A percentile compares a stretch with the other conserved stretches of the same genome.
These are phyloP conservation scores for Musca vetustissima DNA, from an alignment of 1,140 invertebrate species.

Conservation along the genomic window DNA sequence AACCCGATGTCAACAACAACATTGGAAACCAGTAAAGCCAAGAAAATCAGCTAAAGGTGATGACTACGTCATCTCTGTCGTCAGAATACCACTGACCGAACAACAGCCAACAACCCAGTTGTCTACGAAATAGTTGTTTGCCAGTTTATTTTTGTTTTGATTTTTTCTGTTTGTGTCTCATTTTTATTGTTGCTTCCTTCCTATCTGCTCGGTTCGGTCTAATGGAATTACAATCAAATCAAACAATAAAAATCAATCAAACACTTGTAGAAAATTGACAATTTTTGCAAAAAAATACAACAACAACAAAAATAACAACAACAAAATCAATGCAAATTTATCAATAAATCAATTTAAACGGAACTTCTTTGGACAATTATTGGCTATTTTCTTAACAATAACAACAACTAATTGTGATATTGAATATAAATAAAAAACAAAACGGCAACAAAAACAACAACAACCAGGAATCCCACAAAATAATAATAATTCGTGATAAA, in stretches of 20 bases:
- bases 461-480: background rate
- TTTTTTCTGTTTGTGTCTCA: no score
- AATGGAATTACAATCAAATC: conserved; percentile 23
- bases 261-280: conserved; percentile 10
- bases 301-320: background rate
- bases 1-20: no score
- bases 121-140: no score
- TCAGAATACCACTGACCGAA: no score
- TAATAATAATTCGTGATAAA: background rate
- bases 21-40: no score
- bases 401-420: conserved; percentile 19
- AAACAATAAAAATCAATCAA: conserved; percentile 23
- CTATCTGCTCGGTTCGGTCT: background rate
- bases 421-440: conserved; percentile 14
- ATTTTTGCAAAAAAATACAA: background rate
- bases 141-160: no score
- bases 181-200: no score
- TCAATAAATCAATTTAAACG: conserved; percentile 20
- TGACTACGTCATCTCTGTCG: no score
- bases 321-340: conserved; percentile 16
- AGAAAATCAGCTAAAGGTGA: no score
- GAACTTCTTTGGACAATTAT: no score
- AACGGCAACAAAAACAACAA: background rate
- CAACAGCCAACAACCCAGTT: no score
- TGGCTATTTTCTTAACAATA: no score